Percentiles rank a stretch among this genome's conserved stretches.
Conservation (phyloP, 30 jellyfish, hydroid and myxozoan genomes). For the Aurelia coerulea region DNA sequence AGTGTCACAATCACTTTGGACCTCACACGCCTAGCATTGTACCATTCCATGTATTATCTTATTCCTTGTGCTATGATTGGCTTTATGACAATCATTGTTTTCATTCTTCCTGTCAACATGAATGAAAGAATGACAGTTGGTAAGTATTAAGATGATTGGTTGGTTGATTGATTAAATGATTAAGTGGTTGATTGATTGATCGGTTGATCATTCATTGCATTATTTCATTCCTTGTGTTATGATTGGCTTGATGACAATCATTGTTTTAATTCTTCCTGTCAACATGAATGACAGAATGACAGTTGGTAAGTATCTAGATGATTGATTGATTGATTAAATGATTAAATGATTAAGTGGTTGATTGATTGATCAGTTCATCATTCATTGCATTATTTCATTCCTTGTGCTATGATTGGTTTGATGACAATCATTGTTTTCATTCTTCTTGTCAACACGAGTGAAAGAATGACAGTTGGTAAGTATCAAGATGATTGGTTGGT, state of each 20-base stretch:
- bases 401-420: slow-evolving; percentile 75
- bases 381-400: slow-evolving; percentile 74
- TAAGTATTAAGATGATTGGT: neutral
- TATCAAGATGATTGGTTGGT: neutral
- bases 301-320: slow-evolving; percentile 50
- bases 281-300: slow-evolving; percentile 87
- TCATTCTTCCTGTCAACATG: slow-evolving; percentile 78
- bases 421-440: slow-evolving; percentile 74
- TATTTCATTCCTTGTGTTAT: slow-evolving; percentile 79
- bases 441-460: slow-evolving; percentile 76
- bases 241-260: slow-evolving; percentile 79
- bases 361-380: slow-evolving; percentile 1
- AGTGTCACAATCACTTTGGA: slow-evolving; percentile 39
- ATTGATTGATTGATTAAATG: no score
- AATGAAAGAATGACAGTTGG: slow-evolving; percentile 91
- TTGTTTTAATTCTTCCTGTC: slow-evolving; percentile 70
- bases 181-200: no score
- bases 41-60: slow-evolving; percentile 81
- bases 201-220: slow-evolving; percentile 55
- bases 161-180: no score
- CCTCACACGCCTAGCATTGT: slow-evolving; percentile 67
- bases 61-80: slow-evolving; percentile 86
- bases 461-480: slow-evolving; percentile 87
- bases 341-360: no score
- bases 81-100: slow-evolving; percentile 73